Base-by-base conservation (phyloP, 2,113 vertebrate genomes). In the Poecilia latipinna region DNA sequence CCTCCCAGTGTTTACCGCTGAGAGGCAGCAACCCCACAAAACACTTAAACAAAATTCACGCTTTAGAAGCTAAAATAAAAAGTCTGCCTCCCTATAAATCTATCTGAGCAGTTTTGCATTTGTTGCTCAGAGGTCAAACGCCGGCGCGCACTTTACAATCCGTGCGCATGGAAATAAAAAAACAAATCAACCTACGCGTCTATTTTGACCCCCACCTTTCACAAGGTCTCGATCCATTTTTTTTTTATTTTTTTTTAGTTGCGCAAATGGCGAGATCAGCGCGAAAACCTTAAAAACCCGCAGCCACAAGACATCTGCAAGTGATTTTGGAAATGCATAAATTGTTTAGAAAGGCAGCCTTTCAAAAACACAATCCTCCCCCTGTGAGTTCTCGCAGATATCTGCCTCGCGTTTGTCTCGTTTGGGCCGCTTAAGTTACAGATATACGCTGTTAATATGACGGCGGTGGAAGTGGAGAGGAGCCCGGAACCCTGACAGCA, bases 261-360 rank as follows among this genome's bases (percentile, higher is more conserved):
- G 51, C 17, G 57, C 60, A 80, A 77, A 42, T 82, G 22, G 37
- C 48, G 42, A 87, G 78, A 84, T 80, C 63, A 70, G 63, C 70
- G 77, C 75, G 31, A 62, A 62, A 65, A 73, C 78, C 51, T 83
- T 88, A 69, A 84, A 80, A 93, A 83, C 37, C 76, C 84, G 82
- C 88, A 75, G 29, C 32, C 74, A 48, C 83, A 85, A 12, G 81
- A 91, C 94, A 94, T 95, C 92, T 94, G 93, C 82, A 87, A 90
- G 92, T 93, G 60, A 92, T 93, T 37, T 93, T 93, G 1, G 61
- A 93, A 90, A 91, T 83, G 76, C 86, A 89, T 85, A 87, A 88
- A 88, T 91, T 84, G 88, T 93, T 93, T 90, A 86, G 67, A 84
- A 90, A 91, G 72, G 68, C 77, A 69, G 73, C 74, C 54, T 83